These are phyloP conservation scores for Anguilla pacifica DNA, from an alignment of 2,797 vertebrate genomes.

Conservation along the genomic window DNA sequence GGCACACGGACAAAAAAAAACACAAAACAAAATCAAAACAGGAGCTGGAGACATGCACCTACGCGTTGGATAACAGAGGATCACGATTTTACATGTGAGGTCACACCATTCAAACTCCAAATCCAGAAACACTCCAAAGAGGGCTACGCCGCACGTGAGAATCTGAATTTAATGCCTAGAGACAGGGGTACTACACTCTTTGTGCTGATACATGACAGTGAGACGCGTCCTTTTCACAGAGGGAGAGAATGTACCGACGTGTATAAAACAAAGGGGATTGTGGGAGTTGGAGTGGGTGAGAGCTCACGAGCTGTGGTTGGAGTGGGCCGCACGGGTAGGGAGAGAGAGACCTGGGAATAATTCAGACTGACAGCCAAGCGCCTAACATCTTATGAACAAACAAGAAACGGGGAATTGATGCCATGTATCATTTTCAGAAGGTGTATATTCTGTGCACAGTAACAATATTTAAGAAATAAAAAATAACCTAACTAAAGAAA, in stretches of 20 bases:
- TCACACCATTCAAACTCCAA: neutral
- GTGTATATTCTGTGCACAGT: neutral
- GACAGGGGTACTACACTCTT: neutral
- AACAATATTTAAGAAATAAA: neutral
- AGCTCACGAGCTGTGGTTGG: neutral
- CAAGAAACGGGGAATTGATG: neutral
- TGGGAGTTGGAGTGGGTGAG: neutral
- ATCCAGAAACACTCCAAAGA: neutral
- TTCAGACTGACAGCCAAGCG: neutral
- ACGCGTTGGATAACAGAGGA: neutral
- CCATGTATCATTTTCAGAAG: neutral
- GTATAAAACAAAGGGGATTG: neutral
- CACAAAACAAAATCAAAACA: neutral
- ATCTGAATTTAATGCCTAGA: neutral
- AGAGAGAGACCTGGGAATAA: neutral
- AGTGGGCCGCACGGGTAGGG: neutral
- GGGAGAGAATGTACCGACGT: conserved; percentile 14
- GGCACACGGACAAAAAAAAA: neutral
- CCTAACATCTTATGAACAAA: neutral
- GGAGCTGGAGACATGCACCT: neutral
- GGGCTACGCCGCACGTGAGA: neutral
- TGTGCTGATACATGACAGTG: conserved; percentile 3
- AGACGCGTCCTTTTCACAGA: neutral
- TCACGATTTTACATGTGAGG: neutral
- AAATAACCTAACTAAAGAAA: neutral